Base-by-base conservation (phyloP, 2,888 invertebrate genomes). In the Drosophila lacicola region DNA sequence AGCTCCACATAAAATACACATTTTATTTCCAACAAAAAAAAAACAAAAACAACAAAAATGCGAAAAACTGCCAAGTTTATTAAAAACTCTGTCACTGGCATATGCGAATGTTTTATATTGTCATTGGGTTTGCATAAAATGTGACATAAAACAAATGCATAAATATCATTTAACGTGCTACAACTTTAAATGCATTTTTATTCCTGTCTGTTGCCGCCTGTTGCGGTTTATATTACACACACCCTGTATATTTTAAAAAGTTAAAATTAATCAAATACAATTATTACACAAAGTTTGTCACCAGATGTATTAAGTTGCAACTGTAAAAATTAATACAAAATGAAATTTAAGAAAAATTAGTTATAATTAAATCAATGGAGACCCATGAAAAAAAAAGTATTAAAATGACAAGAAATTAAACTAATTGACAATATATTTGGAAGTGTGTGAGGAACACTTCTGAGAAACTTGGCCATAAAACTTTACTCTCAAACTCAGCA, bases 1-100 rank as follows among this genome's bases (percentile, higher is more conserved):
- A 83, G 75, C 82, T 58, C 58, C 68, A 55, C 53, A 83, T 74
- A 80, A 82, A 80, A 66, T 46, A 68, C 53, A 64, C 54, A 60
- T 55, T 44, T 66, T 45, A 50, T 25, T 25, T 17, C 36, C 13
- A 29, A 65, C 19, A 17, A 11, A 34, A 37, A 44, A 29, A 39
- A 14, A 45, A 37, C 36, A 54, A 49, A 34, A 21, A 11, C 17
- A 41, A 11, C 0, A 37, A 37, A 21, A 39, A 50, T 39, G 56
- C 42, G 54, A 70, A 60, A 72, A 70, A 3, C 17, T 44, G 25
- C 50, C 53, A 71, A 75, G 89, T 83, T 75, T 88, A 86, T 83
- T 86, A 88, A 88, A 88, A 88, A 80, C 72, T 81, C 89, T 88
- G 83, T 81, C 79, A 73, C 61, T 74, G 82, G 71, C 83, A 83